Evolutionary conservation across 2,888 invertebrate genomes (phyloP).

Genomic region (Synergus itoensis): DNA sequence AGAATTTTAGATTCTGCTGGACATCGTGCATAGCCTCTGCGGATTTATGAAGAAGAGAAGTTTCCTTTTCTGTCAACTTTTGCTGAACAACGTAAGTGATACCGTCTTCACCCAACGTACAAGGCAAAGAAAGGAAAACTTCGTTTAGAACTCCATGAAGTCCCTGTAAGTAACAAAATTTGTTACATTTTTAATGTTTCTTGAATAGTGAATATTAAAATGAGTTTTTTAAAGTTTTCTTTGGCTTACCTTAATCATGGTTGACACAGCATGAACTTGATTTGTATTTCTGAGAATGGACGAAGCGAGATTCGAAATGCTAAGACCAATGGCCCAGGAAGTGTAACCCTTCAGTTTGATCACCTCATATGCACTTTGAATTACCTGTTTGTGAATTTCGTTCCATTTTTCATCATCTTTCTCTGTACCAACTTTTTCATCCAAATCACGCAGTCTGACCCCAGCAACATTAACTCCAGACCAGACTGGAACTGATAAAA

Average conservation of each 20-base stretch:
- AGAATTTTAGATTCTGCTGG: conserved; percentile 79
- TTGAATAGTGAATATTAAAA: too few species aligned
- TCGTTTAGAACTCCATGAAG: conserved; percentile 89
- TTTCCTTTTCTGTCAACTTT: conserved; percentile 83
- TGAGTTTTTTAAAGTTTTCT: too few species aligned
- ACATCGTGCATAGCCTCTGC: conserved; percentile 77
- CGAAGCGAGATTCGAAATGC: conserved; percentile 85
- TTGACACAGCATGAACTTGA: conserved; percentile 89
- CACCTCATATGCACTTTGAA: conserved; percentile 92
- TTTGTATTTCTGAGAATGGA: conserved; percentile 86
- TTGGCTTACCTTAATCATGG: conserved; percentile 84
- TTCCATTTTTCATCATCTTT: conserved; percentile 89
- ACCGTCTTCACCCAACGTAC: conserved; percentile 86
- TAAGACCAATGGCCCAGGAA: conserved; percentile 93
- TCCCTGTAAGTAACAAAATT: conserved; percentile 80
- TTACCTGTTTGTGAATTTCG: conserved; percentile 89
- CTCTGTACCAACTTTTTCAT: conserved; percentile 85
- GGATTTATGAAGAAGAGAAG: conserved; percentile 81
- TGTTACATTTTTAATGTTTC: too few species aligned
- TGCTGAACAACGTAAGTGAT: conserved; percentile 87
- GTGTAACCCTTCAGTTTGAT: conserved; percentile 94
- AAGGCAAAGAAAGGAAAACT: conserved; percentile 92
- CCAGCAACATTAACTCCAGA: conserved; percentile 96
- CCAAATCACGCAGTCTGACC: conserved; percentile 88
- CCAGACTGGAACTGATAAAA: conserved; percentile 90